These are phyloP conservation scores for Rhagoletis zephyria DNA, from an alignment of 1,140 invertebrate genomes.

Conservation along the genomic window DNA sequence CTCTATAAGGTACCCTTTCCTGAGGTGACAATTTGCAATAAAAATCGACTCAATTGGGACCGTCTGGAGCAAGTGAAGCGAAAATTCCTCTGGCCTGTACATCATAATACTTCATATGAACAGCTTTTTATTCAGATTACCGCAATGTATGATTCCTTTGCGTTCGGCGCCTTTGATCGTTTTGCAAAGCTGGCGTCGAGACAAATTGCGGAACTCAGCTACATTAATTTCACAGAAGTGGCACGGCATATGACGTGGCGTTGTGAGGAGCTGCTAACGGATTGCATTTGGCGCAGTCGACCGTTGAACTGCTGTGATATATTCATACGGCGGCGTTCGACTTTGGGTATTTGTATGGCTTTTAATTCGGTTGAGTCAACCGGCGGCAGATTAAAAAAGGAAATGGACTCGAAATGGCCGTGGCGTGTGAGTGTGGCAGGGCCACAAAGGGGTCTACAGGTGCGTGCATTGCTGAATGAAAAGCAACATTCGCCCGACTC, in stretches of 20 bases:
- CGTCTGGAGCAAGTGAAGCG: conserved; percentile 60
- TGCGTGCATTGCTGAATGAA: not conserved
- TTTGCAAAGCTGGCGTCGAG: conserved; percentile 56
- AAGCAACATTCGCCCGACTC: conserved; percentile 16
- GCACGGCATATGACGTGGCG: conserved; percentile 65
- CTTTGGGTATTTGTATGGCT: conserved; percentile 60
- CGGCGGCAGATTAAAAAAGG: not conserved
- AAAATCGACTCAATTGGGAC: conserved; percentile 68
- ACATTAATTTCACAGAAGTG: conserved; percentile 65
- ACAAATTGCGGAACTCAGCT: conserved; percentile 58
- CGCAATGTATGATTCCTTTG: conserved; percentile 63
- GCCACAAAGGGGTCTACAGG: not conserved
- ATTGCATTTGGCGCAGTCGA: conserved; percentile 61
- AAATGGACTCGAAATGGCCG: conserved; percentile 21
- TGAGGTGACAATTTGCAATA: conserved; percentile 66
- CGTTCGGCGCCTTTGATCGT: conserved; percentile 59
- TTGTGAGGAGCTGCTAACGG: conserved; percentile 62
- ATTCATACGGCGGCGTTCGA: conserved; percentile 60
- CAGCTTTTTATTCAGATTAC: conserved; percentile 40
- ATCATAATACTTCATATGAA: conserved; percentile 23
- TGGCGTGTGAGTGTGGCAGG: not conserved
- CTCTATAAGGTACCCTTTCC: conserved; percentile 65
- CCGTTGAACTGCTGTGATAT: conserved; percentile 62
- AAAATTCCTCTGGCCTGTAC: conserved; percentile 43
- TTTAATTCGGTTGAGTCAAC: conserved; percentile 59